Base-by-base conservation (phyloP, 2,113 vertebrate genomes). In the Pseudopodoces humilis region DNA sequence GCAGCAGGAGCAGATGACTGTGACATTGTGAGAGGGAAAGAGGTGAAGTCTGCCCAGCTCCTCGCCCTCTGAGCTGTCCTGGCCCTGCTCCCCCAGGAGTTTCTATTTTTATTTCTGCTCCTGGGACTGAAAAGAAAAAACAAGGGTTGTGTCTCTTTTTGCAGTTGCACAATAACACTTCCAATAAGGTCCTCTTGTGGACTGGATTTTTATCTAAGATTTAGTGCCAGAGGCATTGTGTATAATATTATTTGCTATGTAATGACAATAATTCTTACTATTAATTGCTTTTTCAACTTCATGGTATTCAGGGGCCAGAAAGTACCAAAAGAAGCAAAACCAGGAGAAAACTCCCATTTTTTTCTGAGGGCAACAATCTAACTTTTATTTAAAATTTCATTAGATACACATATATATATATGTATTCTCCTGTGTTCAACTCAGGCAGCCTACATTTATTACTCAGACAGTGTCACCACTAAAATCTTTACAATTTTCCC, bases 401-500 rank as follows among this genome's bases (percentile, higher is more conserved):
- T 11, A 39, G 39, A 39, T 79, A 13, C 85, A 13, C 85, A 13
- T 68, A 15, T 82, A 21, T 82, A 15, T 75, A 23, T 70, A 25
- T 70, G 7, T 95, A 85, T 72, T 90, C 67, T 88, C 68, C 62
- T 44, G 67, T 74, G 88, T 77, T 90, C 81, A 88, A 30, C 46
- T 86, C 68, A 83, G 59, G 30, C 60, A 92, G 64, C 62, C 49
- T 81, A 63, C 64, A 86, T 94, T 94, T 93, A 88, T 95, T 90
- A 88, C 50, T 74, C 49, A 67, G 65, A 55, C 56, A 82, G n/a
- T 83, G 62, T 94, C 90, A 88, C 35, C 35, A 63, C 50, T 86
- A 77, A 93, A 96, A 94, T 90, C 96, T 88, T 88, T 90, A 65
- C 43, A 55, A 17, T 86, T 93, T 94, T 95, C 64, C 76, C 83